A percentile compares a stretch with the other conserved stretches of the same genome.
Conservation (phyloP, 1,140 invertebrate genomes). For the Drosophila sulfurigaster region DNA sequence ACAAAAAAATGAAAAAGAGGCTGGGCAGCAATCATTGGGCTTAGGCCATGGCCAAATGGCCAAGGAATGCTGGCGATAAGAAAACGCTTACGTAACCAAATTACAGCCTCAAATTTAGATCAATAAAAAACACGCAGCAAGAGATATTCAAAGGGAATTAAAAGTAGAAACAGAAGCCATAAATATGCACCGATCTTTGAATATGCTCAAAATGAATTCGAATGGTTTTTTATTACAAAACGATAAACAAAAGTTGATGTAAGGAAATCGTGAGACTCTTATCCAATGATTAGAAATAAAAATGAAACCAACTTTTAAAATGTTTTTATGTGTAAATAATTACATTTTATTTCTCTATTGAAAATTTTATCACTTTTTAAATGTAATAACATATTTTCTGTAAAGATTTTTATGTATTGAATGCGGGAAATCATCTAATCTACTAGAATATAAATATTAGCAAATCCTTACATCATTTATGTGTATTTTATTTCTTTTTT, state of each 20-base stretch:
- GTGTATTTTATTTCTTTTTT: not conserved
- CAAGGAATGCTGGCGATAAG: conserved; percentile 66
- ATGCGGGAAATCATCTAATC: no score
- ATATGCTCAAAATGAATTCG: not conserved
- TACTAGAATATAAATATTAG: no score
- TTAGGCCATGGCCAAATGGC: conserved; percentile 13
- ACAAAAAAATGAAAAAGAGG: conserved; percentile 40
- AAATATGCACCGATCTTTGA: not conserved
- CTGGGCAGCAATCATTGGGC: conserved; percentile 52
- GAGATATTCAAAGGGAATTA: conserved; percentile 3
- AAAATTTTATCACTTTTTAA: not conserved
- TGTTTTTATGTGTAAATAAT: not conserved
- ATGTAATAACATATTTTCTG: conserved; percentile 11
- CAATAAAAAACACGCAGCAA: conserved; percentile 68
- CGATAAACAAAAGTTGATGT: not conserved
- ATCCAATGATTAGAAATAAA: not conserved
- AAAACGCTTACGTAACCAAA: conserved; percentile 61
- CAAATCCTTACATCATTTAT: no score
- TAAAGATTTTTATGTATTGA: not conserved
- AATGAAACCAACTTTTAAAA: not conserved
- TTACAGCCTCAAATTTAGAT: conserved; percentile 74
- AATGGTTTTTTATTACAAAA: conserved; percentile 2
- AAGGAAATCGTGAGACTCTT: not conserved
- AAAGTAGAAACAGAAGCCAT: conserved; percentile 6
- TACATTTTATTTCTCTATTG: not conserved